These are phyloP conservation scores for Odontesthes bonariensis DNA, from an alignment of 2,113 vertebrate species.

Conservation along the genomic window DNA sequence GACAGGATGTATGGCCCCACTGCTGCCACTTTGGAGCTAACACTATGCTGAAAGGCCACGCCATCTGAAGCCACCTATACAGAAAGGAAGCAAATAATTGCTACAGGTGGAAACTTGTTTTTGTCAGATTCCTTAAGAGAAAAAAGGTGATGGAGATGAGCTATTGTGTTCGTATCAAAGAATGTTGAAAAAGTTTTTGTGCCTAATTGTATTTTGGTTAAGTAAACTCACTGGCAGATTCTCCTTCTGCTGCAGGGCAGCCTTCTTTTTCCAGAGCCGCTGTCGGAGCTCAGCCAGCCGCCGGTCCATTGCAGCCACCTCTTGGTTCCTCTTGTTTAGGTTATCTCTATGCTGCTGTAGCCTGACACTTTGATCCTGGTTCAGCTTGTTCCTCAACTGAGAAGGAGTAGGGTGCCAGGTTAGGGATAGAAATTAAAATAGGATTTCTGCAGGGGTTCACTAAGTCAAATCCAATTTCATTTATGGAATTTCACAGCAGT, in stretches of 20 bases:
- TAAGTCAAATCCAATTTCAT: not conserved
- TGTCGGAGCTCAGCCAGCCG: constrained; percentile 91
- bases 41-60: constrained; percentile 76
- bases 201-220: not conserved
- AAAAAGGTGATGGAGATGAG: no score
- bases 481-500: not conserved
- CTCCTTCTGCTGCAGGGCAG: constrained; percentile 92
- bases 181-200: no score
- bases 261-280: constrained; percentile 96
- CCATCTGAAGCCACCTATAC: constrained; percentile 79
- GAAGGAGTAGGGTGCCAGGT: not conserved
- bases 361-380: constrained; percentile 91
- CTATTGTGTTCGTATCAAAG: no score
- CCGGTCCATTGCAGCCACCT: constrained; percentile 92
- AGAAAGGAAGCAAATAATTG: not conserved
- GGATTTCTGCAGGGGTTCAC: not conserved
- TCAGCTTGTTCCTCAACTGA: constrained; percentile 93
- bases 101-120: no score
- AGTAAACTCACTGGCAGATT: constrained; percentile 86
- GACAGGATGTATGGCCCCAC: constrained; percentile 95
- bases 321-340: constrained; percentile 91
- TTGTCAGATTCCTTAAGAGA: no score
- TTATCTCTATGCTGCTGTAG: constrained; percentile 93
- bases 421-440: not conserved
- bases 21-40: constrained; percentile 90